These are phyloP conservation scores for Tolmerus cingulatus DNA, from an alignment of 2,888 invertebrate genomes.

Conservation along the genomic window DNA sequence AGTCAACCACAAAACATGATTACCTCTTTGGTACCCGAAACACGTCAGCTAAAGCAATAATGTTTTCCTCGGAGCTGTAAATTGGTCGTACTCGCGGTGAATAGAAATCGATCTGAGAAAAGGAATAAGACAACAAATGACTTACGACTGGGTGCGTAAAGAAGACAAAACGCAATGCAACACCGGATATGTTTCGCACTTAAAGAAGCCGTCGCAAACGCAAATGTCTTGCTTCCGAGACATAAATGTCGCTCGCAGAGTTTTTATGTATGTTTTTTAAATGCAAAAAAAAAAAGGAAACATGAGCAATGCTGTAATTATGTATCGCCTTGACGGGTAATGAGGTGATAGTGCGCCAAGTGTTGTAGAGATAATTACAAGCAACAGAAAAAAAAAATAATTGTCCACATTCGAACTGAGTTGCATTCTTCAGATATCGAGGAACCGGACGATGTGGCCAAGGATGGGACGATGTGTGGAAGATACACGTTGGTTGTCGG, in stretches of 20 bases:
- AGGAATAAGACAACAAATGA: neutral
- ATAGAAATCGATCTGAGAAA: neutral
- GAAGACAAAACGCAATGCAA: neutral
- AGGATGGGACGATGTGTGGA: neutral
- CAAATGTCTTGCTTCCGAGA: conserved; percentile 8
- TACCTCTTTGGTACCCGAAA: neutral
- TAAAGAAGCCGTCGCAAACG: neutral
- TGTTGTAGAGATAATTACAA: neutral
- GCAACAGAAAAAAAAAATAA: neutral
- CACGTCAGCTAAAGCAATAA: neutral
- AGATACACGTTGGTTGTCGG: neutral
- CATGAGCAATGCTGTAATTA: neutral
- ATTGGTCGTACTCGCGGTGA: neutral
- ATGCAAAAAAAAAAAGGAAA: neutral
- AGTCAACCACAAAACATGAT: neutral
- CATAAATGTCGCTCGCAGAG: neutral
- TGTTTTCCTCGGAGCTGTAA: neutral
- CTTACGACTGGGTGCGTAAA: neutral
- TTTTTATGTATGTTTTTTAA: neutral
- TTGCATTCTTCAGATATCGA: neutral
- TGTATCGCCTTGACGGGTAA: neutral
- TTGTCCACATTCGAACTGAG: neutral
- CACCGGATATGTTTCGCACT: neutral
- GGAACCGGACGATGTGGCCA: neutral
- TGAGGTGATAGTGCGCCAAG: neutral